Evolutionary conservation across 2,888 invertebrate genomes (phyloP).

Genomic region (Pimpla rufipes): DNA sequence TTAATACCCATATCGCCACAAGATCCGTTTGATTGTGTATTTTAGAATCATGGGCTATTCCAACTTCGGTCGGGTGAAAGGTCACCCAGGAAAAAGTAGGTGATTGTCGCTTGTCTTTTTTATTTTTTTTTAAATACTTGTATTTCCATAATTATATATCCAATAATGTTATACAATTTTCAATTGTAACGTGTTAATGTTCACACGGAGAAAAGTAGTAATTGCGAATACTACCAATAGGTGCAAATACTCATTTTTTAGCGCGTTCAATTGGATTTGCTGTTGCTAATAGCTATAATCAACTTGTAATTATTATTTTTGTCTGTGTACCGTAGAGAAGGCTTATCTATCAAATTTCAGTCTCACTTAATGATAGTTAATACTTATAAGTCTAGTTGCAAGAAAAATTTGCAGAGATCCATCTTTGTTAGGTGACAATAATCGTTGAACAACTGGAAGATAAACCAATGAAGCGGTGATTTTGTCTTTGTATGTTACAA

Average conservation of each 20-base stretch:
- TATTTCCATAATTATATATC: too few relatives aligned
- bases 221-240: too few relatives aligned
- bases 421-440: not conserved
- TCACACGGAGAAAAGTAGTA: too few relatives aligned
- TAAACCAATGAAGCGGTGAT: not conserved
- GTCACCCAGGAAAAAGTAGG: not conserved
- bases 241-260: not conserved
- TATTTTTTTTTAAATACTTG: too few relatives aligned
- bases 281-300: not conserved
- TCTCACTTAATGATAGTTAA: constrained; percentile 23
- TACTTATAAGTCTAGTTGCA: not conserved
- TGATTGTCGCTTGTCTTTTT: not conserved
- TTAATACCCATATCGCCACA: constrained; percentile 1
- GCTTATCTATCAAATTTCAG: not conserved
- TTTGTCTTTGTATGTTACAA: not conserved
- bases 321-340: not conserved
- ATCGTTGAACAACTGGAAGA: not conserved
- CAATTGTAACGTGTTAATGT: too few relatives aligned
- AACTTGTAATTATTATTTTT: not conserved
- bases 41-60: not conserved
- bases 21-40: not conserved
- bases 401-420: not conserved
- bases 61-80: not conserved
- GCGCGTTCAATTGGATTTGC: not conserved
- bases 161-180: too few relatives aligned